Evolutionary conservation across 2,888 invertebrate species (phyloP).

Genomic region (Endotricha flammealis): DNA sequence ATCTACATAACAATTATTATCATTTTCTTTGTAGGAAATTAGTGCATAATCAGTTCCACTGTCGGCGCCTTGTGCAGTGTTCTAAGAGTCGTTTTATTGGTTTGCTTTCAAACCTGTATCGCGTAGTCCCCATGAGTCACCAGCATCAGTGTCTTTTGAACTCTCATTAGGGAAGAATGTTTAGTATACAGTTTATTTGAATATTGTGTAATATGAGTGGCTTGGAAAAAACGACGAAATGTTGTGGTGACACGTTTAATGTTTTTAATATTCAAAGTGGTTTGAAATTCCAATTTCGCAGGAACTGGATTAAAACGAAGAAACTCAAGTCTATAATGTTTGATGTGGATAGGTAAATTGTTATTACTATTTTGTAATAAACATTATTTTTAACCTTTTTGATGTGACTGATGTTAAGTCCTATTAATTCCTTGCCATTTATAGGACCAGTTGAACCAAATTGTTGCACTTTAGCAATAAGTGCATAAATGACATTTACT

Average conservation of each 20-base stretch:
- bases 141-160: slow-evolving; percentile 27
- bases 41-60: no score
- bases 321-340: slow-evolving; percentile 42
- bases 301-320: slow-evolving; percentile 52
- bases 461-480: no score
- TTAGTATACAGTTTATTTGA: slow-evolving; percentile 13
- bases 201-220: slow-evolving; percentile 3
- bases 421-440: no score
- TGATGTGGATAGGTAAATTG: slow-evolving; percentile 53
- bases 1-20: slow-evolving; percentile 6
- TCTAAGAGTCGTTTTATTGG: slow-evolving; percentile 16
- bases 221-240: slow-evolving; percentile 34
- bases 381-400: no score
- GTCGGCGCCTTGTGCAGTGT: slow-evolving; percentile 14
- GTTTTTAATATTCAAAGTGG: slow-evolving; percentile 37
- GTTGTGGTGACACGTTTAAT: slow-evolving; percentile 41
- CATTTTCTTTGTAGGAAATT: slow-evolving; percentile 9
- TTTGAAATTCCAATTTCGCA: slow-evolving; percentile 39
- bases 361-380: no score
- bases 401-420: no score
- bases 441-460: no score
- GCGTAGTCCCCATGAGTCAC: slow-evolving; percentile 23
- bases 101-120: slow-evolving; percentile 22
- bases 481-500: no score
- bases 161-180: slow-evolving; percentile 21